Evolutionary conservation across 2,797 vertebrate species (phyloP), one percentile per base, ranked within the genome.

Genomic region (Loriculus beryllinus): DNA sequence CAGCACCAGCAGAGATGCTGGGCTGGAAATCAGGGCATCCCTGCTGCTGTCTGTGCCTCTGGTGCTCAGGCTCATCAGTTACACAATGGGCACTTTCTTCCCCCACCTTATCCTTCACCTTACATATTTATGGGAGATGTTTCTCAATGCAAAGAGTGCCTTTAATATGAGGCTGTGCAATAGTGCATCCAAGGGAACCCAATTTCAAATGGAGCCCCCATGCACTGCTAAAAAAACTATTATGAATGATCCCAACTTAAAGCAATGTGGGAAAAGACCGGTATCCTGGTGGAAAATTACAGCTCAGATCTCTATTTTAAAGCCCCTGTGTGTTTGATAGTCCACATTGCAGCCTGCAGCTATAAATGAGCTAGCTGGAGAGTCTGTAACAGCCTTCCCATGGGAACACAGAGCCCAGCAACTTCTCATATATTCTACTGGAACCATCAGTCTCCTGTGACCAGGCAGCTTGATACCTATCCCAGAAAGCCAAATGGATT

Each of bases 1-100:
- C 22, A 48, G 35, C 19, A 2, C 17, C 5, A 23, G 42, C 14
- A 17, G 42, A 60, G 39, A 21, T 6, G 5, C 23, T 1, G 1
- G 47, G 40, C 37, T 86, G 65, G 37, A 31, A 70, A 11, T 4
- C 0, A 2, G 43, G 48, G 92, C 49, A 65, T 31, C 39, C 22
- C 49, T 76, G 45, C 40, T 67, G 33, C n/a, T 68, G 5, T 39
- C n/a, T n/a, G 47, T 67, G 67, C 39, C 28, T 70, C 33, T 1
- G 2, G 40, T 45, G 14, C 40, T 20, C 8, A 20, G 14, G 43
- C 25, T 79, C 52, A 88, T 23, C 14, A 20, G 49, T 2, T 19
- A 11, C 3, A 5, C 7, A 20, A 76, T 2, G 2, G 19, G 47
- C 7, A 18, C 26, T 56, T 75, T 42, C 54, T 31, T 62, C 5